Evolutionary conservation across 2,113 vertebrate genomes (phyloP).

Genomic region (Falco punctatus): DNA sequence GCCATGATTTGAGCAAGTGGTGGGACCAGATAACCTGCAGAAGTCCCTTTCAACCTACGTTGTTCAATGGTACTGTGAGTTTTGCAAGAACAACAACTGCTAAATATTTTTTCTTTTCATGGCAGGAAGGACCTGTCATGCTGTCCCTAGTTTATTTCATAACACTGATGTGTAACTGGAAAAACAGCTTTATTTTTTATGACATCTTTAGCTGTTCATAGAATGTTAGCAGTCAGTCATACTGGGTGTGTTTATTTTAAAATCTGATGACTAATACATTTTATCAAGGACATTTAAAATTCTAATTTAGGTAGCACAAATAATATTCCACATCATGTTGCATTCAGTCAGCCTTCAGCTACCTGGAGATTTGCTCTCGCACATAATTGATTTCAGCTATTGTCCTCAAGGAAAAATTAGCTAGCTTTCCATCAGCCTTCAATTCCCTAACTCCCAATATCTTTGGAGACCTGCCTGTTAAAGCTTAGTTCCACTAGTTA

Average conservation of each 20-base stretch:
- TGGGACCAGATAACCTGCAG: background rate
- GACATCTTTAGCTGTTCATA: background rate
- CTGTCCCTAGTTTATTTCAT: background rate
- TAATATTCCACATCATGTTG: background rate
- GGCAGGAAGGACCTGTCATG: background rate
- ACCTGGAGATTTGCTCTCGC: background rate
- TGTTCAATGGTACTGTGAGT: background rate
- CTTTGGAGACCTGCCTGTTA: background rate
- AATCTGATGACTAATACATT: background rate
- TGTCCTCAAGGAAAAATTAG: background rate
- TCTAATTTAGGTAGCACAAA: background rate
- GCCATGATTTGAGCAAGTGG: background rate
- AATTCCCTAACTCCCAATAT: background rate
- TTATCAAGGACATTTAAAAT: background rate
- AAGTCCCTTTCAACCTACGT: background rate
- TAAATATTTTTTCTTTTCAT: background rate
- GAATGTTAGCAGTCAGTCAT: background rate
- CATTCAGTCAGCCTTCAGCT: background rate
- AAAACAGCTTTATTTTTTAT: conserved; percentile 18
- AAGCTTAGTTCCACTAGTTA: background rate
- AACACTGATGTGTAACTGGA: background rate
- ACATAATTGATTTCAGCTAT: background rate
- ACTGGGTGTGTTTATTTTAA: background rate
- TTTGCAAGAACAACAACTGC: background rate
- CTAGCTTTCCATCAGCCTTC: background rate